These are phyloP conservation scores for Piaya cayana DNA, from an alignment of 2,113 vertebrate species.

Conservation along the genomic window DNA sequence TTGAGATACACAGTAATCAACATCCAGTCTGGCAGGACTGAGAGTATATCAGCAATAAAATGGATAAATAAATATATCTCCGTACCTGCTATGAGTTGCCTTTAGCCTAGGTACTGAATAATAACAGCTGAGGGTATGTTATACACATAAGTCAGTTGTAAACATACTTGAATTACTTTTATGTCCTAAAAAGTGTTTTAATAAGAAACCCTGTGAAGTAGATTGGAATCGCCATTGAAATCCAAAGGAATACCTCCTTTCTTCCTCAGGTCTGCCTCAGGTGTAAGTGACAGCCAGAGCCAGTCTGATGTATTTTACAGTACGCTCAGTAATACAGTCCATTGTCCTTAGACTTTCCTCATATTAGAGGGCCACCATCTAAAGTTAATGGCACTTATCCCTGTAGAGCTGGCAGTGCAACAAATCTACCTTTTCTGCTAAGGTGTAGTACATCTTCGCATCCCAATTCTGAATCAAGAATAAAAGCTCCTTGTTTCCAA, in stretches of 20 bases:
- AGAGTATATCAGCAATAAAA: not conserved
- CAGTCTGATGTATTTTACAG: not conserved
- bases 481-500: not conserved
- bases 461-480: not conserved
- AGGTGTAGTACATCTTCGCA: not conserved
- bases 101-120: not conserved
- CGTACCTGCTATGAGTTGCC: not conserved
- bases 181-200: not conserved
- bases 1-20: slow-evolving; percentile 5
- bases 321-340: not conserved
- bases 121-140: not conserved
- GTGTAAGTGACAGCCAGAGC: not conserved
- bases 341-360: not conserved
- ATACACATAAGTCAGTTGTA: not conserved
- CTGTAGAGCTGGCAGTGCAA: not conserved
- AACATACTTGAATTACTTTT: not conserved
- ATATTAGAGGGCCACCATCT: not conserved
- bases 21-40: not conserved
- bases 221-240: not conserved
- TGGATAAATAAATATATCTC: slow-evolving; percentile 23
- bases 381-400: not conserved
- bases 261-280: not conserved
- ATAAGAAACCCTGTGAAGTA: not conserved
- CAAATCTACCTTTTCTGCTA: not conserved
- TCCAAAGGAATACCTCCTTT: not conserved